Conservation (phyloP, 2,888 invertebrate genomes). For the Orgyia antiqua region DNA sequence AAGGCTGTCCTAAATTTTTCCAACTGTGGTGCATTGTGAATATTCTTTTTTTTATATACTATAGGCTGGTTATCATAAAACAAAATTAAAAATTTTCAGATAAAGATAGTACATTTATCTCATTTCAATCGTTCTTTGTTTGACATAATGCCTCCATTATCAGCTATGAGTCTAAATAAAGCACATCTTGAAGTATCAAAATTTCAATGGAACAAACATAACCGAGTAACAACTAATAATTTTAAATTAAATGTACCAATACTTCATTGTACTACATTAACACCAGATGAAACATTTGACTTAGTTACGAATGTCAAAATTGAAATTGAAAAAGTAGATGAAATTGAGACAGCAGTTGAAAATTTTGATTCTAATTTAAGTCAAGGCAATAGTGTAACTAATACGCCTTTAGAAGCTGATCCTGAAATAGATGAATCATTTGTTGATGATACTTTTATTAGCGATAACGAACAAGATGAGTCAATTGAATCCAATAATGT, state of each 20-base stretch:
- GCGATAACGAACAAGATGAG: conserved; percentile 11
- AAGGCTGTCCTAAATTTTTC: no score
- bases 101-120: conserved; percentile 39
- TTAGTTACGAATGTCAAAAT: conserved; percentile 18
- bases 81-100: no score
- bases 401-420: conserved; percentile 3
- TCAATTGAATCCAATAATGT: not conserved
- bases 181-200: conserved; percentile 41
- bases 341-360: conserved; percentile 9
- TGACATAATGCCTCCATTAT: conserved; percentile 39
- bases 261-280: conserved; percentile 41
- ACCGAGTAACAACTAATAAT: conserved; percentile 23
- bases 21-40: no score
- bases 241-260: conserved; percentile 31
- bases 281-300: conserved; percentile 36
- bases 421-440: conserved; percentile 12
- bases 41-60: no score
- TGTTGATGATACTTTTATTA: conserved; percentile 20
- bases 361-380: conserved; percentile 1
- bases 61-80: no score
- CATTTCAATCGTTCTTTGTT: conserved; percentile 36
- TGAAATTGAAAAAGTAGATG: conserved; percentile 18
- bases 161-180: conserved; percentile 37
- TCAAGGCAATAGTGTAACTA: not conserved
- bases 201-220: conserved; percentile 49